These are phyloP conservation scores for Drosophila takahashii DNA, from an alignment of 1,140 invertebrate genomes.

Conservation along the genomic window DNA sequence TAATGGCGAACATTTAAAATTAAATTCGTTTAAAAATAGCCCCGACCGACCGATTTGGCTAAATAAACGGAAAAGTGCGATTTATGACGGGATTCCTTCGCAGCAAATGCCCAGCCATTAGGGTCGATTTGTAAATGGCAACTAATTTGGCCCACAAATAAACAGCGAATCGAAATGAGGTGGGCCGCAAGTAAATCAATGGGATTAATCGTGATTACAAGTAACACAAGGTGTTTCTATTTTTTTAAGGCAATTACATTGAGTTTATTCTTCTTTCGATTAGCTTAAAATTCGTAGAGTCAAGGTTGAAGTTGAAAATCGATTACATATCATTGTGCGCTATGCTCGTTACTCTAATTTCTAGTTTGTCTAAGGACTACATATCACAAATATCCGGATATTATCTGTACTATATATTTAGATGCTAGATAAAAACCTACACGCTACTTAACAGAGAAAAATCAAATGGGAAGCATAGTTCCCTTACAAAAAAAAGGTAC, in stretches of 20 bases:
- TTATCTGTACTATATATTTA: conserved; percentile 50
- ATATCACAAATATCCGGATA: conserved; percentile 79
- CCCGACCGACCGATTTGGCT: conserved; percentile 11
- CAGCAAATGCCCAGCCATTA: conserved; percentile 25
- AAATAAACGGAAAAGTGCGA: conserved; percentile 28
- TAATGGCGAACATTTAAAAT: conserved; percentile 48
- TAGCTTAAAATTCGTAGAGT: conserved; percentile 50
- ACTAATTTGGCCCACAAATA: conserved; percentile 46
- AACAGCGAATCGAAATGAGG: conserved; percentile 17
- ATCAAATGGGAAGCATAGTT: conserved; percentile 30
- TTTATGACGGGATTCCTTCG: conserved; percentile 48
- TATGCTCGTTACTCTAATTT: conserved; percentile 58
- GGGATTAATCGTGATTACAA: conserved; percentile 52
- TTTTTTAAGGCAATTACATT: conserved; percentile 55
- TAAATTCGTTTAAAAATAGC: conserved; percentile 50
- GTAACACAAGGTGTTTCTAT: not conserved
- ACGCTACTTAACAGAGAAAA: conserved; percentile 50
- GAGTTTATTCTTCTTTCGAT: conserved; percentile 53
- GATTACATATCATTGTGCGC: conserved; percentile 65
- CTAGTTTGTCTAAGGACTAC: conserved; percentile 51
- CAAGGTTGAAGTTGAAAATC: conserved; percentile 52
- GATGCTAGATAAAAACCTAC: conserved; percentile 64
- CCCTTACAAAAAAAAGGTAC: conserved; percentile 46
- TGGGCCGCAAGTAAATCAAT: conserved; percentile 39
- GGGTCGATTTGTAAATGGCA: conserved; percentile 56